Evolutionary conservation across 2,113 vertebrate genomes (phyloP).

Genomic region (Oxyruncus cristatus): DNA sequence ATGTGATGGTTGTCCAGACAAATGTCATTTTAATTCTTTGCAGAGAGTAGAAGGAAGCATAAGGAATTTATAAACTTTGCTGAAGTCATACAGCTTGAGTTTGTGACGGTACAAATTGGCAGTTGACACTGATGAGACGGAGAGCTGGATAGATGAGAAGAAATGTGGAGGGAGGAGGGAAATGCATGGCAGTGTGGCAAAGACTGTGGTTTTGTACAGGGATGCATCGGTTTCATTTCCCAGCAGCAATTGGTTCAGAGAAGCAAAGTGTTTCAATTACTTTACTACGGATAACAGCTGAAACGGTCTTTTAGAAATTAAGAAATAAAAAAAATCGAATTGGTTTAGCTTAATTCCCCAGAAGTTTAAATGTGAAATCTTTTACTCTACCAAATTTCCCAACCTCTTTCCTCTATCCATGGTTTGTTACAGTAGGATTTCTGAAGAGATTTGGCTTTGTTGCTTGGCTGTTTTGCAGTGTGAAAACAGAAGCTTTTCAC

Average conservation of each 20-base stretch:
- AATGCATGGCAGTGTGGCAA: background rate
- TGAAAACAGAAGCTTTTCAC: background rate
- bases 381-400: background rate
- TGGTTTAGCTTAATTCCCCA: background rate
- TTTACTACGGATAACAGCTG: background rate
- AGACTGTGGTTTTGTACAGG: background rate
- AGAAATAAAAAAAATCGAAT: background rate
- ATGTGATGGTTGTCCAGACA: background rate
- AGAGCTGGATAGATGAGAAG: background rate
- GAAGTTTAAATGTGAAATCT: background rate
- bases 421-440: background rate
- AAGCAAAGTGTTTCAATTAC: background rate
- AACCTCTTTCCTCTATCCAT: background rate
- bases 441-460: background rate
- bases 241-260: background rate
- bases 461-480: background rate
- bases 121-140: background rate
- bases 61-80: background rate
- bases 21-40: background rate
- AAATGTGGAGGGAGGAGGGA: background rate
- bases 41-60: background rate
- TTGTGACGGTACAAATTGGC: background rate
- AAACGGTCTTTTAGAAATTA: slow-evolving; percentile 15
- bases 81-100: background rate
- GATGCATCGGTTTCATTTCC: background rate